Evolutionary conservation across 1,140 invertebrate genomes (phyloP), one percentile per base, ranked within the genome.

Genomic region (Parasteatoda tepidariorum): DNA sequence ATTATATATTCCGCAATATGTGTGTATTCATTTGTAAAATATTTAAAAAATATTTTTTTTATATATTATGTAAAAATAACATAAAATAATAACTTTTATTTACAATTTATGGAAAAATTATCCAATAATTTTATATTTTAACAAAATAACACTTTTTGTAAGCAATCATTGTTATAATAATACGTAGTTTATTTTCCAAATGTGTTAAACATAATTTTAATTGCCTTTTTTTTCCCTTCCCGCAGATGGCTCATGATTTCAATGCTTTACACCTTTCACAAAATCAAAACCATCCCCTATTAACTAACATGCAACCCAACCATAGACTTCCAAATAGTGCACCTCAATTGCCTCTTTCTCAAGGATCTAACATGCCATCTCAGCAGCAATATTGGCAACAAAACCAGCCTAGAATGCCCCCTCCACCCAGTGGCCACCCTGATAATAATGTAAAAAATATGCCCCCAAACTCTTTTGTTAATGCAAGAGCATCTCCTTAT

Each of bases 371-470:
- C 30, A 34, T 54, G 9, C 15, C 31, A 15, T 18, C 55, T 24
- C 64, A 64, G 2, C 67, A 71, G n/a, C 73, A 67, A 22, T 82
- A 82, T 31, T 82, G 78, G 78, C 78, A 82, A 24, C 78, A 82
- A 48, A n/a, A n/a, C 41, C 34, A 22, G 11, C 62, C 74, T 22
- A 55, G 78, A 15, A 5, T 41, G 4, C 48, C 78, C 15, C 78
- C 24, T n/a, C 9, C 22, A 9, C 26, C 66, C 31, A 38, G 18
- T 7, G 34, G 22, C 22, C n/a, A 15, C 3, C 26, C 22, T 13
- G 38, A 48, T 13, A 48, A 48, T 48, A 48, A 34, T 62, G 26
- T 41, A 30, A 61, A 30, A 59, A 70, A 30, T 13, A 48, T 48
- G 38, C 66, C 67, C 48, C 66, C 78, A 30, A 66, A 57, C 30